These are phyloP conservation scores for Torymus aiolomorphi DNA, from an alignment of 2,888 invertebrate genomes.

Conservation along the genomic window DNA sequence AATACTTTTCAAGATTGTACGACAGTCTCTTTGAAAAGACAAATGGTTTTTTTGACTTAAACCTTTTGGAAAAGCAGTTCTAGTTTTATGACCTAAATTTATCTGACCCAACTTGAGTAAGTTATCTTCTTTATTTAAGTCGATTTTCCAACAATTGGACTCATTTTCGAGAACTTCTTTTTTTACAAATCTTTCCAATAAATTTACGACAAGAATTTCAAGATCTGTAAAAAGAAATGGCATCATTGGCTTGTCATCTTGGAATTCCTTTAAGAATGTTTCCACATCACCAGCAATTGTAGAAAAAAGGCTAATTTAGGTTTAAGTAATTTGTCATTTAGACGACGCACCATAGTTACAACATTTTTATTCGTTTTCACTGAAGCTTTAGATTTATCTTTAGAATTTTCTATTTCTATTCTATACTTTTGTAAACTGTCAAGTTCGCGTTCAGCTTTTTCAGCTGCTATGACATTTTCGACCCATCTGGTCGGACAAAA, in stretches of 20 bases:
- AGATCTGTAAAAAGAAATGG: no score
- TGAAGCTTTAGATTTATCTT: no score
- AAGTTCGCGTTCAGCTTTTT: no score
- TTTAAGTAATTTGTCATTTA: neutral
- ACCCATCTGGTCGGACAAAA: no score
- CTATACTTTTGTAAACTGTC: no score
- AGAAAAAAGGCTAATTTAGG: constrained; percentile 20
- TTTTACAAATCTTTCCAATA: constrained; percentile 24
- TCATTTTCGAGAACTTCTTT: neutral
- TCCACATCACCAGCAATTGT: constrained; percentile 15
- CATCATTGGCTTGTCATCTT: no score
- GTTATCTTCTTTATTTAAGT: no score
- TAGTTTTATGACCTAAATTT: constrained; percentile 12
- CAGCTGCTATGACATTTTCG: no score
- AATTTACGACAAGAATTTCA: constrained; percentile 13
- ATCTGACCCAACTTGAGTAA: constrained; percentile 7
- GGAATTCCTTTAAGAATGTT: constrained; percentile 15
- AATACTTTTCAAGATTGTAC: constrained; percentile 21
- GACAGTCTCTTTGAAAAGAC: constrained; percentile 26
- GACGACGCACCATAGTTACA: no score
- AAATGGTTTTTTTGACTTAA: neutral
- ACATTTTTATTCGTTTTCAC: no score
- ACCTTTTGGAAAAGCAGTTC: constrained; percentile 2
- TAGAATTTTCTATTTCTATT: no score
- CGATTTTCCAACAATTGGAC: no score